A percentile compares a stretch with the other conserved stretches of the same genome.
phyloP scores from a whole-genome alignment of 2,797 vertebrate genomes.

The Lemur catta region DNA sequence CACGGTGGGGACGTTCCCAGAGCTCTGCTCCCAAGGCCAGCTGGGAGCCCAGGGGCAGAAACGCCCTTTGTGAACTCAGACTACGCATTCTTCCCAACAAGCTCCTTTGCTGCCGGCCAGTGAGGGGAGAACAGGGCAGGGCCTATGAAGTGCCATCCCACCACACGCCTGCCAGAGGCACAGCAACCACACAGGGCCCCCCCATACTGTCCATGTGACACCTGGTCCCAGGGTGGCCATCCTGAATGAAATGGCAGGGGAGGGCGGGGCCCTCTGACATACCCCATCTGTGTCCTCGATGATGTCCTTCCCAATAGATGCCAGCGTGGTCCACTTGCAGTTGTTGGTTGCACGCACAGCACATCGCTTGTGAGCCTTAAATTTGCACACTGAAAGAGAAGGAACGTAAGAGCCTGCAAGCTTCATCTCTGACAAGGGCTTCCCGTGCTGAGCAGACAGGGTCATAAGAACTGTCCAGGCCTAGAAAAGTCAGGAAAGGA shows the following conservation, averaged over 20 bases:
- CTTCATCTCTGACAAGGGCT: rapidly evolving
- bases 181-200: not conserved
- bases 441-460: not conserved
- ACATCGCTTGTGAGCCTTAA: constrained; percentile 97
- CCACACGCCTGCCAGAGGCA: not conserved
- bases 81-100: not conserved
- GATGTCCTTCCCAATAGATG: constrained; percentile 96
- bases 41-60: not conserved
- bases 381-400: constrained; percentile 92
- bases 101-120: not conserved
- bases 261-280: constrained; percentile 56
- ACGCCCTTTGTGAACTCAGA: not conserved
- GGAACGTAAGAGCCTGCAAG: not conserved
- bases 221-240: not conserved
- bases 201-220: no score
- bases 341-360: constrained; percentile 96
- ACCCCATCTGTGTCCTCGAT: constrained; percentile 98
- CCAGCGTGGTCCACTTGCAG: constrained; percentile 98
- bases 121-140: not conserved
- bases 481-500: no score
- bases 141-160: not conserved
- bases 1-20: not conserved
- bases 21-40: not conserved
- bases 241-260: not conserved
- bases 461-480: not conserved